Evolutionary conservation across 2,113 vertebrate genomes (phyloP).

Genomic region (Heliornis fulica): DNA sequence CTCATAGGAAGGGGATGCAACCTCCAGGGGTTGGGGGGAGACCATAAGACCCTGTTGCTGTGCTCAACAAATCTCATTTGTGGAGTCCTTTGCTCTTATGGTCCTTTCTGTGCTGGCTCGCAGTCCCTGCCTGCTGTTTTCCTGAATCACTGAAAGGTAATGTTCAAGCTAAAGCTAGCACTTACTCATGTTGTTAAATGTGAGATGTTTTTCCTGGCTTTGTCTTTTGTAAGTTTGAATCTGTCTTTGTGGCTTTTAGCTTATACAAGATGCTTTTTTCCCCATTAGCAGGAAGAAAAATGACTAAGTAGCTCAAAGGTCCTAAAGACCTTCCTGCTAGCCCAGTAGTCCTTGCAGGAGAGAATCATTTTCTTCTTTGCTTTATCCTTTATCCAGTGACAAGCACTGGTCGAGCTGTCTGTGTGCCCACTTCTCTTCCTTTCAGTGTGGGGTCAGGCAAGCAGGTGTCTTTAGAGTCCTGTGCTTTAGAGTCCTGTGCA

Average conservation of each 20-base stretch:
- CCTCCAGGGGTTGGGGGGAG: not conserved
- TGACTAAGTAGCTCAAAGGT: not conserved
- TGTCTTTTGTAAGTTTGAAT: not conserved
- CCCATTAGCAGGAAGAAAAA: not conserved
- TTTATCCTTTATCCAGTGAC: not conserved
- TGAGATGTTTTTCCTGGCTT: not conserved
- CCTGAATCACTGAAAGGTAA: not conserved
- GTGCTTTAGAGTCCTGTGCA: not conserved
- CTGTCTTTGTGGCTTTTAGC: not conserved
- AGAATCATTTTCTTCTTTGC: not conserved
- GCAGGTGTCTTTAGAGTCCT: not conserved
- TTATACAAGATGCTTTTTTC: not conserved
- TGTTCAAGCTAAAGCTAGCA: not conserved
- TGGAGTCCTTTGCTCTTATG: not conserved
- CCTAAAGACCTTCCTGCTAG: not conserved
- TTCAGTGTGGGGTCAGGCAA: not conserved
- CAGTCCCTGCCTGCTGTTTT: not conserved
- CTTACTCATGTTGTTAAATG: rapidly evolving
- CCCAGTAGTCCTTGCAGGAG: not conserved
- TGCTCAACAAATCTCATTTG: not conserved
- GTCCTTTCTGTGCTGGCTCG: rapidly evolving
- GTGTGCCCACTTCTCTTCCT: not conserved
- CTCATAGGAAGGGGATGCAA: not conserved
- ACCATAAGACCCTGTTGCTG: not conserved
- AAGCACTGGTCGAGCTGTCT: not conserved